Conservation (phyloP, 2,113 vertebrate genomes). For the Calyptommatus sinebrachiatus region DNA sequence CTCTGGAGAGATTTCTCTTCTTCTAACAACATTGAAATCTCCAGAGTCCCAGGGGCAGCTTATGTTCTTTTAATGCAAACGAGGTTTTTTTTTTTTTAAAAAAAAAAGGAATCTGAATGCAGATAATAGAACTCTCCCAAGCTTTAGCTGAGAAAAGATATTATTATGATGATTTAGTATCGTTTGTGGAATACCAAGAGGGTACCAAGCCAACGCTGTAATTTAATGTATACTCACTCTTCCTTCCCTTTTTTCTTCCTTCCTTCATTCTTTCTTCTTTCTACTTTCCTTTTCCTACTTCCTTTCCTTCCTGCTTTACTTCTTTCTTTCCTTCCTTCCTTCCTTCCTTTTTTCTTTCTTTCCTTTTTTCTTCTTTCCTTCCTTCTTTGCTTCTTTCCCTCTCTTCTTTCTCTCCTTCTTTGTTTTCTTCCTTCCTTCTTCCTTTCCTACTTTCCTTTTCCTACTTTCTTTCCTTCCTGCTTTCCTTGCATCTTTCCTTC, state of each 20-base stretch:
- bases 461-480: no score
- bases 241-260: background rate
- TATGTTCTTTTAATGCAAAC: background rate
- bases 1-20: background rate
- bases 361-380: no score
- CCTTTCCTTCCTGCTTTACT: no score
- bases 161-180: fast-evolving
- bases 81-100: background rate
- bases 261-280: no score
- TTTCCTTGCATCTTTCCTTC: no score
- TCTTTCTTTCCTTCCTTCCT: no score
- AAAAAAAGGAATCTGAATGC: background rate
- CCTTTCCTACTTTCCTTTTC: no score
- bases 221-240: fast-evolving
- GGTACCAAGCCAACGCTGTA: fast-evolving
- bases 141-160: background rate
- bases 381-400: no score
- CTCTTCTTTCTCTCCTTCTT: no score
- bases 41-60: fast-evolving
- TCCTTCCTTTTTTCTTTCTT: no score
- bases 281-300: no score
- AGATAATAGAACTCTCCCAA: background rate
- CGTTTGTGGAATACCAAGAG: fast-evolving
- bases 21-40: fast-evolving
- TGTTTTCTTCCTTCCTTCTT: no score